phyloP scores from a whole-genome alignment of 1,140 invertebrate genomes.

The honey bee (Apis mellifera) region Amel_HAv3.1 CM009936.2:13419001-13419500 shows the following conservation, averaged over 20 bases:
- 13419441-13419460: no score
- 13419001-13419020: constrained; percentile 28
- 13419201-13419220: constrained; percentile 78
- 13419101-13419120: constrained; percentile 78
- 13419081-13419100: constrained; percentile 77
- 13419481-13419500: no score
- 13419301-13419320: constrained; percentile 79
- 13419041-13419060: constrained; percentile 48
- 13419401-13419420: background rate
- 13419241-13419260: constrained; percentile 78
- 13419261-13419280: constrained; percentile 81
- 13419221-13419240: constrained; percentile 73
- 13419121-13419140: constrained; percentile 75
- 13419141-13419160: constrained; percentile 77
- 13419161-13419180: constrained; percentile 82
- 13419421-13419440: background rate
- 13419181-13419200: constrained; percentile 80
- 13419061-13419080: constrained; percentile 55
- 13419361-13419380: constrained; percentile 33
- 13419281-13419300: constrained; percentile 79
- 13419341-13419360: constrained; percentile 56
- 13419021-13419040: constrained; percentile 41
- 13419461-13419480: no score
- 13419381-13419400: background rate
- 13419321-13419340: constrained; percentile 73